Evolutionary conservation across 2,888 invertebrate species (phyloP).

Genomic region (Hydrotaea diabolus): DNA sequence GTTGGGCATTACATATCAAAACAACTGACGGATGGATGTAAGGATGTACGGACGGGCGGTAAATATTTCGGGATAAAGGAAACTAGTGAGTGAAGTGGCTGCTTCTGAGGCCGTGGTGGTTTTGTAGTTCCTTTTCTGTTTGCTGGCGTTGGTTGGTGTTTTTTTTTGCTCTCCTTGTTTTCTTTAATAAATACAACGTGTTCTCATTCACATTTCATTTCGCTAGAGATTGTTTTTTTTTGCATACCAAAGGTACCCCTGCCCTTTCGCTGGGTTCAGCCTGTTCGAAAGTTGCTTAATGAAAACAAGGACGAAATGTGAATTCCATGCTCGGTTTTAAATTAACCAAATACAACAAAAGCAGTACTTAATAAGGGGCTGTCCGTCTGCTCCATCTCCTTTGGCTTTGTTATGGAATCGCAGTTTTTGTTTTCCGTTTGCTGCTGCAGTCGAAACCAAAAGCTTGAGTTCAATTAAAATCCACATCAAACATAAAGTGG

Average conservation of each 20-base stretch:
- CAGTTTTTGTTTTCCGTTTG: slow-evolving; percentile 41
- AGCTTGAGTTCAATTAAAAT: slow-evolving; percentile 80
- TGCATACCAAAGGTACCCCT: slow-evolving; percentile 25
- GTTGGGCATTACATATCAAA: slow-evolving; percentile 44
- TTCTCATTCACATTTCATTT: slow-evolving; percentile 72
- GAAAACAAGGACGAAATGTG: slow-evolving; percentile 33
- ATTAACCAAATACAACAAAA: slow-evolving; percentile 66
- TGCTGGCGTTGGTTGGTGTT: no score
- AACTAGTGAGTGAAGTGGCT: background rate
- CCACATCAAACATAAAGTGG: slow-evolving; percentile 79
- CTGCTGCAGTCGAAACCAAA: slow-evolving; percentile 70
- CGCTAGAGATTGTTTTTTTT: slow-evolving; percentile 12
- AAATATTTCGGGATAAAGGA: background rate
- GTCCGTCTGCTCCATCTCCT: slow-evolving; percentile 39
- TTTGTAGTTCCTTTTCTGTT: slow-evolving; percentile 21
- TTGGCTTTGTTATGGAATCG: slow-evolving; percentile 9
- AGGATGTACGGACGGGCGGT: background rate
- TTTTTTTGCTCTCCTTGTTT: slow-evolving; percentile 27
- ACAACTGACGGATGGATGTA: slow-evolving; percentile 14
- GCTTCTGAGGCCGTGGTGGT: slow-evolving; percentile 35
- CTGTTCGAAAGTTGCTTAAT: background rate
- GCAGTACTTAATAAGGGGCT: slow-evolving; percentile 57
- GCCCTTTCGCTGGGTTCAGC: background rate
- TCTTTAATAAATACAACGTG: slow-evolving; percentile 76
- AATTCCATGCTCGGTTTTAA: slow-evolving; percentile 52